Base-by-base conservation (phyloP, 2,113 vertebrate genomes). In the Hucho hucho region DNA sequence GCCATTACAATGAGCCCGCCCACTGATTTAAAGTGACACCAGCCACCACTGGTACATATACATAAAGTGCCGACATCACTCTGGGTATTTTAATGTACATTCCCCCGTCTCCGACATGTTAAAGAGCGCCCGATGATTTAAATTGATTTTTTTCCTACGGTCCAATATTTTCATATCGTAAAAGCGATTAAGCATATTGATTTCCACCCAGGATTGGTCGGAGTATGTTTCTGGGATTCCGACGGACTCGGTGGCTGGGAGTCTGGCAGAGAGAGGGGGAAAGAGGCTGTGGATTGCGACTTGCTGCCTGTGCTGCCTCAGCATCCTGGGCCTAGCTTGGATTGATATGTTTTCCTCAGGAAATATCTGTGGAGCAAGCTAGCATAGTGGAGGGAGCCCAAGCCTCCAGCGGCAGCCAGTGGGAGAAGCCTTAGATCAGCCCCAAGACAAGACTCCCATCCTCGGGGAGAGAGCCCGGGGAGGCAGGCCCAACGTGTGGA, bases 271-370 rank as follows among this genome's bases (percentile, higher is more conserved):
- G 73, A 75, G 65, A 22, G 65, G 68, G 64, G n/a, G 66, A 14
- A 12, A 61, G 69, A 28, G 20, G 47, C 72, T 86, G 90, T 89
- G 87, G 88, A 90, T 88, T 89, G 87, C 9, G 9, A 43, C 37
- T 11, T 43, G 37, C 37, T 43, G 37, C 9, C 37, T 43, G 37
- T 11, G 91, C 88, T 92, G 88, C 76, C 87, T 89, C 87, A 90
- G 90, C 89, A 90, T 12, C 87, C 84, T 79, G 75, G 81, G 84
- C 84, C 78, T 87, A 81, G 91, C 87, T 87, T 83, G 85, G 87
- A 90, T 84, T 85, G 86, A 85, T 88, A 79, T 88, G 89, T 92
- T 93, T 93, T 92, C 87, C 88, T 92, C 91, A 92, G 92, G 92
- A 93, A 93, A 93, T 92, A 92, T 93, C 89, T 92, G 88, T 77